Conservation (phyloP, 2,113 vertebrate species). For the Porphyrio hochstetteri region DNA sequence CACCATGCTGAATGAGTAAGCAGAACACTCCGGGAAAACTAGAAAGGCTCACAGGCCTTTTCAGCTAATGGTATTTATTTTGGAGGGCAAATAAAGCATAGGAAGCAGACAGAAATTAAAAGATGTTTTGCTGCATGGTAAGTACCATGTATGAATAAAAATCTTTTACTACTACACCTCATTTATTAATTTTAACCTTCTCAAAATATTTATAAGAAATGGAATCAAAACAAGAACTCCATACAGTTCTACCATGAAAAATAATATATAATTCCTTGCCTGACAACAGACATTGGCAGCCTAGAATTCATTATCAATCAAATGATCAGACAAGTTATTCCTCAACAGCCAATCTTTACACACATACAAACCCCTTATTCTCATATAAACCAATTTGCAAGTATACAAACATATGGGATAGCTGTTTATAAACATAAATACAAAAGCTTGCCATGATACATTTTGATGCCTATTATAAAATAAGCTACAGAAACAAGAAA, state of each 20-base stretch:
- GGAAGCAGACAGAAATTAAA: background rate
- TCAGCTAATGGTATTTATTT: background rate
- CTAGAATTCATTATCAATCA: background rate
- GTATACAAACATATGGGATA: accelerated
- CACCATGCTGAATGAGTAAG: background rate
- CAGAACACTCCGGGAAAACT: background rate
- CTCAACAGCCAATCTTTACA: background rate
- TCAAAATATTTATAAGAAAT: background rate
- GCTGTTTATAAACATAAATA: background rate
- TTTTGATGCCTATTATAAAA: background rate
- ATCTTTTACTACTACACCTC: background rate
- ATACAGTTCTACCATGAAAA: background rate
- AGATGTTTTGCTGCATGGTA: background rate
- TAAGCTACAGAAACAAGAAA: background rate
- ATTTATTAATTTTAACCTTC: background rate
- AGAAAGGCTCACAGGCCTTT: background rate
- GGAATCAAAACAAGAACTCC: background rate
- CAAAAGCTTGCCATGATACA: background rate
- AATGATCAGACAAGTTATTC: background rate
- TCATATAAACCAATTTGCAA: background rate
- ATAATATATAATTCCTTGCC: background rate
- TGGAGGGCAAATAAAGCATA: background rate
- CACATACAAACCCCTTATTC: background rate
- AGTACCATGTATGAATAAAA: accelerated
- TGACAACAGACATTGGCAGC: background rate